phyloP scores from a whole-genome alignment of 2,113 vertebrate genomes.

The Arothron firmamentum region DNA sequence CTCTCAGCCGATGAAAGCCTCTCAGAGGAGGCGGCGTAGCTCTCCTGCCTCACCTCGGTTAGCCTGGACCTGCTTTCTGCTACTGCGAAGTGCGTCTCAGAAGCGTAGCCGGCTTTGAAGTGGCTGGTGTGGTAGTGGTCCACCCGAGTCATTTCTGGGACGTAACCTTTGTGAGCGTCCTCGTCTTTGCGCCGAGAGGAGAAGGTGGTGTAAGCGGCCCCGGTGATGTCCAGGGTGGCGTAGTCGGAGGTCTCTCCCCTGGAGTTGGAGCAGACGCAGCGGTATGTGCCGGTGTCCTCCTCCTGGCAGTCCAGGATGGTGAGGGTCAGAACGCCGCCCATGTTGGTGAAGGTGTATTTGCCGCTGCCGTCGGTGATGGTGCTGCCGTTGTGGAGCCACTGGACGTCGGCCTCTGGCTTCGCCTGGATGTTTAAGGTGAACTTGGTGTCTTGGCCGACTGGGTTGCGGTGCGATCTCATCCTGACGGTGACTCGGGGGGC shows the following conservation, averaged over 20 bases:
- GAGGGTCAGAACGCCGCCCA: constrained; percentile 88
- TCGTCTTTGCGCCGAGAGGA: constrained; percentile 89
- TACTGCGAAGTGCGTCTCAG: constrained; percentile 80
- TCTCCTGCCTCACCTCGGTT: constrained; percentile 80
- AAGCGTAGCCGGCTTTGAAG: constrained; percentile 86
- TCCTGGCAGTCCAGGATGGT: constrained; percentile 87
- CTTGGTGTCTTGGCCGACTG: constrained; percentile 85
- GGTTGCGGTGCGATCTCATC: constrained; percentile 95
- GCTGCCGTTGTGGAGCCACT: constrained; percentile 90
- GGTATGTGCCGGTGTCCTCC: constrained; percentile 94
- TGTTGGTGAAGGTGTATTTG: constrained; percentile 88
- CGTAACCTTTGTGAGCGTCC: constrained; percentile 75
- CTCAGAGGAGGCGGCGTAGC: constrained; percentile 75
- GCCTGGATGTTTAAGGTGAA: constrained; percentile 95
- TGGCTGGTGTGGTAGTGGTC: constrained; percentile 87
- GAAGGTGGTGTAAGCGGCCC: constrained; percentile 86
- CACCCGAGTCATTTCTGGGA: constrained; percentile 86
- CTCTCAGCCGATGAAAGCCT: constrained; percentile 69
- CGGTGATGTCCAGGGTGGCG: constrained; percentile 89
- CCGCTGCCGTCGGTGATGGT: constrained; percentile 82
- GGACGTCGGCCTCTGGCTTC: constrained; percentile 88
- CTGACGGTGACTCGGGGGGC: constrained; percentile 90
- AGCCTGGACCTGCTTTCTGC: constrained; percentile 85
- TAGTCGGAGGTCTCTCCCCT: constrained; percentile 97
- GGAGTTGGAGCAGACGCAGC: constrained; percentile 87